Conservation (phyloP, 2,113 vertebrate species). For the Notiomystis cincta region DNA sequence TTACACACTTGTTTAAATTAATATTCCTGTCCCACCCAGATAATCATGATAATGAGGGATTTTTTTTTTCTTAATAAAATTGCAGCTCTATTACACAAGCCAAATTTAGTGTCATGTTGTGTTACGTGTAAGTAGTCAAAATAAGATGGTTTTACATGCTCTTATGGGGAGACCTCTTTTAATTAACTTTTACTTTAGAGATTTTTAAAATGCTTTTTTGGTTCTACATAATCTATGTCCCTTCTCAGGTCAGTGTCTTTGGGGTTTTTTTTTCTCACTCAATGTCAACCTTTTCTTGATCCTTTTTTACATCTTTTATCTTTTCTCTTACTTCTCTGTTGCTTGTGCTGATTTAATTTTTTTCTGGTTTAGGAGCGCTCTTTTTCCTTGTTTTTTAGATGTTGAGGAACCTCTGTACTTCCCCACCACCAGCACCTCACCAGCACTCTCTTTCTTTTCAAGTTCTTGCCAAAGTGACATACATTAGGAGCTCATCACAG, state of each 20-base stretch:
- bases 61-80: not conserved
- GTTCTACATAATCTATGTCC: not conserved
- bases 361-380: not conserved
- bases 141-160: not conserved
- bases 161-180: not conserved
- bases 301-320: not conserved
- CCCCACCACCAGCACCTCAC: not conserved
- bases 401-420: not conserved
- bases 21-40: not conserved
- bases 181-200: not conserved
- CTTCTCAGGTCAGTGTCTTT: not conserved
- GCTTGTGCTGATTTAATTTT: not conserved
- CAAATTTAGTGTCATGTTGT: fast-evolving
- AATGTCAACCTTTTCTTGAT: not conserved
- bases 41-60: not conserved
- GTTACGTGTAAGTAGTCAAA: not conserved
- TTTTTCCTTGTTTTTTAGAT: not conserved
- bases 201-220: not conserved
- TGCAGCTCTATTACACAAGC: not conserved
- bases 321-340: not conserved
- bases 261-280: not conserved
- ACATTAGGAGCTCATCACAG: not conserved
- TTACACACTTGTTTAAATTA: not conserved
- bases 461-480: not conserved
- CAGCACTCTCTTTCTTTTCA: not conserved